Percentiles rank a stretch among this genome's conserved stretches.
These are phyloP conservation scores for Brachionus asplanchnoidis DNA, from an alignment of 1,140 invertebrate genomes.

Conservation along the genomic window DNA sequence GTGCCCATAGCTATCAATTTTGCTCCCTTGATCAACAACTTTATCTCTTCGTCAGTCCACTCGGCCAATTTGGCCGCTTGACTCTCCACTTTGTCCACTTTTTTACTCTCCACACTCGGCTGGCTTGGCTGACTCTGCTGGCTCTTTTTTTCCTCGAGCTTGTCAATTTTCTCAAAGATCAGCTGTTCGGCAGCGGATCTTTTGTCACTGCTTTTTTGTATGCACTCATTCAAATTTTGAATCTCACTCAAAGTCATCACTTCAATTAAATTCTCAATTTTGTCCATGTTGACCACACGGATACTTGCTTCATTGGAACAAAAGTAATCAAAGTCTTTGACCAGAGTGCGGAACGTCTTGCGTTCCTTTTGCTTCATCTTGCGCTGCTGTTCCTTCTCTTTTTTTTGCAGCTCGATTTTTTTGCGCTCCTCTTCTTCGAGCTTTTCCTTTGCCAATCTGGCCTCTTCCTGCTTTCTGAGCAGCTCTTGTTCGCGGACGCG, in stretches of 20 bases:
- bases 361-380: constrained; percentile 62
- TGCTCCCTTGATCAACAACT: constrained; percentile 86
- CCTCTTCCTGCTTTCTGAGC: constrained; percentile 60
- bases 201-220: constrained; percentile 57
- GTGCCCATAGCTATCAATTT: constrained; percentile 94
- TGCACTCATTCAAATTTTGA: constrained; percentile 69
- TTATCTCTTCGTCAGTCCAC: constrained; percentile 76
- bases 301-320: constrained; percentile 66
- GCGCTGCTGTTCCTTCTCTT: constrained; percentile 65
- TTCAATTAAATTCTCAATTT: constrained; percentile 82
- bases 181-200: constrained; percentile 59
- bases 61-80: constrained; percentile 47
- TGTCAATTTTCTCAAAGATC: constrained; percentile 48
- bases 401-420: constrained; percentile 76
- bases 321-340: constrained; percentile 80
- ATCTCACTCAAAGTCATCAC: constrained; percentile 63
- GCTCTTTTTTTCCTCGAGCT: constrained; percentile 45
- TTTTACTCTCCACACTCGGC: background rate
- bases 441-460: constrained; percentile 46
- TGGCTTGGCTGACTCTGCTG: constrained; percentile 7
- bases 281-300: constrained; percentile 75
- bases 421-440: constrained; percentile 65
- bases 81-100: background rate
- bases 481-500: constrained; percentile 31
- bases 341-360: constrained; percentile 74